These are phyloP conservation scores for Tubiluchus corallicola DNA, from an alignment of 2,888 invertebrate species.

Conservation along the genomic window DNA sequence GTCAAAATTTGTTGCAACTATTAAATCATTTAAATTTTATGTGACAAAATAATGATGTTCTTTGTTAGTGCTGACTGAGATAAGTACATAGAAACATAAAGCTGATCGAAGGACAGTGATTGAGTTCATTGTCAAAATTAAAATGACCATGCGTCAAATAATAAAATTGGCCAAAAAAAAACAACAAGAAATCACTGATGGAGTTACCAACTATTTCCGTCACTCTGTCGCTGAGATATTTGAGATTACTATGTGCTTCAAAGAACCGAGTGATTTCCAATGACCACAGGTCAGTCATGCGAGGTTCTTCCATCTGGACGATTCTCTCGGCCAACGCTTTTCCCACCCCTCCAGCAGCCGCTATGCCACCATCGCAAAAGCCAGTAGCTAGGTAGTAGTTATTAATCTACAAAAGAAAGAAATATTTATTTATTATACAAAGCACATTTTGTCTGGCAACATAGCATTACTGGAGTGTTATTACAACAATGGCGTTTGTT, in stretches of 20 bases:
- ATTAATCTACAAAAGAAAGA: conserved; percentile 32
- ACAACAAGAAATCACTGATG: too few species aligned
- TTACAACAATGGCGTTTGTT: background rate
- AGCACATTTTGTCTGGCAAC: too few species aligned
- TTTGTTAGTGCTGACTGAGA: too few species aligned
- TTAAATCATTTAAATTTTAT: too few species aligned
- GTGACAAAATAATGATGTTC: too few species aligned
- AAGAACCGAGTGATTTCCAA: conserved; percentile 45
- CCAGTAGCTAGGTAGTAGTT: conserved; percentile 55
- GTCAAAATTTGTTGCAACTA: too few species aligned
- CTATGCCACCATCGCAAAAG: conserved; percentile 47
- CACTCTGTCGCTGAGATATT: conserved; percentile 39
- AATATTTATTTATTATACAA: too few species aligned
- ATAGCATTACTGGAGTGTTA: conserved; percentile 2
- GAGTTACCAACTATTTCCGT: conserved; percentile 46
- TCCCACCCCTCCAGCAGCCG: conserved; percentile 52
- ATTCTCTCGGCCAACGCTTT: conserved; percentile 48
- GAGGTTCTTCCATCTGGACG: conserved; percentile 42
- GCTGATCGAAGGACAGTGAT: too few species aligned
- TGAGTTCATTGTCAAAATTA: too few species aligned
- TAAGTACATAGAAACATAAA: too few species aligned
- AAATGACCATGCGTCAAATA: too few species aligned
- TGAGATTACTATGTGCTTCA: conserved; percentile 43
- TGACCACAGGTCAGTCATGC: conserved; percentile 38
- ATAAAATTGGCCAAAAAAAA: too few species aligned